These are phyloP conservation scores for Casuarius casuarius DNA, from an alignment of 2,113 vertebrate species.

Conservation along the genomic window DNA sequence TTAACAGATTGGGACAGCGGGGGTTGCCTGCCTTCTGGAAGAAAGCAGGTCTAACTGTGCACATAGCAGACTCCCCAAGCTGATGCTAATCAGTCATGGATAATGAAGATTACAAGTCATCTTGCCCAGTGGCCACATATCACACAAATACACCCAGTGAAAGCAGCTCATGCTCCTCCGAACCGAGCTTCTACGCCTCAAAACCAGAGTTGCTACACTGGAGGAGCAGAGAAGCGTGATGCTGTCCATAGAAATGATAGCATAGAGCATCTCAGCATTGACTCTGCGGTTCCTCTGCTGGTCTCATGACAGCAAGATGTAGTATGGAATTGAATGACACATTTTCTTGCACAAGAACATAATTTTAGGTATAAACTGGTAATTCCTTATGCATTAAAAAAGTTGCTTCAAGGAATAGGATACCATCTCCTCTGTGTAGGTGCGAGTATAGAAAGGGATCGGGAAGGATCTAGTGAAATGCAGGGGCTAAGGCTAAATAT, in stretches of 20 bases:
- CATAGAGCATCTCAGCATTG: accelerated
- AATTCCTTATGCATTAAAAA: background rate
- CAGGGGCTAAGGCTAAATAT: background rate
- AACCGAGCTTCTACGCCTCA: background rate
- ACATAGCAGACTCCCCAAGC: background rate
- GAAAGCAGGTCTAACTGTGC: background rate
- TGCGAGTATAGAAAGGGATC: background rate
- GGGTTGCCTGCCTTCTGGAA: accelerated
- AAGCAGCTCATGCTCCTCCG: accelerated
- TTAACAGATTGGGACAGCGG: accelerated
- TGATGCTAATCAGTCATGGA: too few relatives aligned
- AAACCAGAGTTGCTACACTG: background rate
- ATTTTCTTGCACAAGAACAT: accelerated
- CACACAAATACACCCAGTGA: background rate
- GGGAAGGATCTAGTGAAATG: background rate
- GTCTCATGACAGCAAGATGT: background rate
- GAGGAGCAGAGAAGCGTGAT: background rate
- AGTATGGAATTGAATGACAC: background rate
- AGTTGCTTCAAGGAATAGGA: background rate
- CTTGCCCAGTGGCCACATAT: background rate
- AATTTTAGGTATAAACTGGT: background rate
- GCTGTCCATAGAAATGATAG: background rate
- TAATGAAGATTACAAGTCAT: background rate
- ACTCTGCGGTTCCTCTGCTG: background rate
- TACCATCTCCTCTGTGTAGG: background rate